Evolutionary conservation across 2,888 invertebrate genomes (phyloP).

Genomic region (Drosophila neoperkinsi): DNA sequence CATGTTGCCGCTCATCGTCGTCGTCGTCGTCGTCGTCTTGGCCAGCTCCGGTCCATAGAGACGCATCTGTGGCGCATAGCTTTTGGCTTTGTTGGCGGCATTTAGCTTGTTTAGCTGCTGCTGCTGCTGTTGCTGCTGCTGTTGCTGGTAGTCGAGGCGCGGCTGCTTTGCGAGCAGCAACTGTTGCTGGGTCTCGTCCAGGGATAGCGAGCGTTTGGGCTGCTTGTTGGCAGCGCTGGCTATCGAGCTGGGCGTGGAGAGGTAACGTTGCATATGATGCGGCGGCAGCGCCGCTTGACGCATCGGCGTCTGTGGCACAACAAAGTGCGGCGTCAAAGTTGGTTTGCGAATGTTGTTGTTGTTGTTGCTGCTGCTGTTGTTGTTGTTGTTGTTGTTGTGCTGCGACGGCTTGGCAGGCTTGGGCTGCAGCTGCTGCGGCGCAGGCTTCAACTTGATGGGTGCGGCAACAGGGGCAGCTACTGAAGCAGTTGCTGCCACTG

Average conservation of each 20-base stretch:
- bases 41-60: constrained; percentile 52
- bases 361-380: constrained; percentile 4
- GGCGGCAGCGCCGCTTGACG: constrained; percentile 78
- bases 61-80: constrained; percentile 34
- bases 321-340: constrained; percentile 20
- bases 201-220: constrained; percentile 80
- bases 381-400: constrained; percentile 37
- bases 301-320: constrained; percentile 40
- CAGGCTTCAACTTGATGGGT: constrained; percentile 3
- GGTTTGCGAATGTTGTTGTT: constrained; percentile 50
- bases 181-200: constrained; percentile 74
- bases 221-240: constrained; percentile 83
- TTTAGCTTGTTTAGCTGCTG: constrained; percentile 27
- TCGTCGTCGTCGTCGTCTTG: constrained; percentile 20
- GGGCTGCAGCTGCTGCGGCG: constrained; percentile 9
- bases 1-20: constrained; percentile 37
- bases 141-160: constrained; percentile 72
- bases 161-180: constrained; percentile 68
- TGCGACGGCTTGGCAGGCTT: constrained; percentile 20
- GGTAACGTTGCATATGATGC: constrained; percentile 71
- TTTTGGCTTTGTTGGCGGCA: constrained; percentile 32
- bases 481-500: background rate
- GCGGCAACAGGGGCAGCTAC: background rate
- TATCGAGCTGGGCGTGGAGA: constrained; percentile 82
- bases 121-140: constrained; percentile 28